Evolutionary conservation across 2,113 vertebrate genomes (phyloP).

Genomic region (Mohoua ochrocephala): DNA sequence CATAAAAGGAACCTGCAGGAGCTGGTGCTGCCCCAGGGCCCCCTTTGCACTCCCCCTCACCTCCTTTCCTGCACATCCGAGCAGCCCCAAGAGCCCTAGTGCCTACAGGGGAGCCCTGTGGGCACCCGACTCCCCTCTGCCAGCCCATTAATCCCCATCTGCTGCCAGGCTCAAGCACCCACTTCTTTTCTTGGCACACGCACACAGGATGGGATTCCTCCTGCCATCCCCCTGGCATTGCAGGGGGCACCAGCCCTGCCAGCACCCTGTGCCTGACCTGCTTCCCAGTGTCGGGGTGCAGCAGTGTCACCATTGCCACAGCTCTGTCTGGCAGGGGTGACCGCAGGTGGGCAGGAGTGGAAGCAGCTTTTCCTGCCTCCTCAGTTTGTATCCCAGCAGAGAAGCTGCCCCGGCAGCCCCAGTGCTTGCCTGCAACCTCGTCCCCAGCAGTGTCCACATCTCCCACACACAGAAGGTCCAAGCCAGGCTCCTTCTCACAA

Average conservation of each 20-base stretch:
- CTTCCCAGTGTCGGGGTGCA: neutral
- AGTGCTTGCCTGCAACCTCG: neutral
- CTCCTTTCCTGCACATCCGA: rapidly evolving
- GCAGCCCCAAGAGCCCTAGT: neutral
- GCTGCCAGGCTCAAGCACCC: neutral
- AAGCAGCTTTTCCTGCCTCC: too few relatives aligned
- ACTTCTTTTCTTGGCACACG: neutral
- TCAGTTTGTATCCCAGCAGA: neutral
- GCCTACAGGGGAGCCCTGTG: neutral
- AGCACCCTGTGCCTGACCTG: neutral
- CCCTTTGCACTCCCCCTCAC: neutral
- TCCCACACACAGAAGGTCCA: neutral
- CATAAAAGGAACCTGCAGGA: neutral
- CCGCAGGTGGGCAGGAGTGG: neutral
- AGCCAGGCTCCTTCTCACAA: neutral
- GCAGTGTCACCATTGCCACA: neutral
- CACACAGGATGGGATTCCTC: neutral
- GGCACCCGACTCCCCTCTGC: neutral
- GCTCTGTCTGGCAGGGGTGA: neutral
- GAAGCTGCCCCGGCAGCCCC: neutral
- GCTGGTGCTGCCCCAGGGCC: neutral
- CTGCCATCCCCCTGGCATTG: too few relatives aligned
- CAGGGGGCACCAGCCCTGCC: neutral
- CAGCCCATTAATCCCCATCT: neutral
- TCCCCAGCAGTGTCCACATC: neutral